phyloP scores from a whole-genome alignment of 2,888 invertebrate species.

The Gymnocheta viridis region DNA sequence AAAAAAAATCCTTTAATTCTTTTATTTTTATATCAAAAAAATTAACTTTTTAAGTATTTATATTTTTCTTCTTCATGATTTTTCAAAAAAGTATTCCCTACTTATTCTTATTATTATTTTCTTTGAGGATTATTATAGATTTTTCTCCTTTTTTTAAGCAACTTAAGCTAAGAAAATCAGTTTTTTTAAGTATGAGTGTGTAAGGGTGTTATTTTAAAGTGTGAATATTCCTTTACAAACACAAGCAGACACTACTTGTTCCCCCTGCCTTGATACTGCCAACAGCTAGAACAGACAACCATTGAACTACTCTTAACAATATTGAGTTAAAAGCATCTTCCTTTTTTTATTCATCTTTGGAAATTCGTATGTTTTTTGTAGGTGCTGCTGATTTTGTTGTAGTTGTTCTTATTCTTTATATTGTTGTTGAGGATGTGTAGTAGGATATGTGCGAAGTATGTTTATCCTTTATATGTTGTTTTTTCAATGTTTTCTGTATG shows the following conservation, averaged over 20 bases:
- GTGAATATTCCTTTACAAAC: constrained; percentile 65
- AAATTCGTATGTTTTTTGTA: constrained; percentile 20
- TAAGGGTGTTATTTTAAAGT: constrained; percentile 63
- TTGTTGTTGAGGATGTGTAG: constrained; percentile 58
- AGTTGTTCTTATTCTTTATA: constrained; percentile 30
- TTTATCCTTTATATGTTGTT: constrained; percentile 62
- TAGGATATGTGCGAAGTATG: constrained; percentile 61
- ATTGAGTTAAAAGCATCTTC: constrained; percentile 67
- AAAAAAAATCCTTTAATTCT: constrained; percentile 49
- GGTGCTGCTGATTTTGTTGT: constrained; percentile 26
- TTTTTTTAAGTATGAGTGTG: constrained; percentile 5
- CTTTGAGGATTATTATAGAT: constrained; percentile 68
- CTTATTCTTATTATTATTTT: constrained; percentile 63
- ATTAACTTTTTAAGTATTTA: constrained; percentile 49
- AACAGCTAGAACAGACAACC: background rate
- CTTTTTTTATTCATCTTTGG: background rate
- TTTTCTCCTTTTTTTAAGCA: constrained; percentile 12
- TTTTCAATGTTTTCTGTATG: constrained; percentile 19
- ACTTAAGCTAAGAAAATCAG: constrained; percentile 59
- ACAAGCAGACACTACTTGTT: constrained; percentile 24
- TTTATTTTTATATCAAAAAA: background rate
- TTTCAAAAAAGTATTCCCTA: constrained; percentile 1
- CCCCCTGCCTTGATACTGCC: background rate
- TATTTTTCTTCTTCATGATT: constrained; percentile 6
- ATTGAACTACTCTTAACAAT: constrained; percentile 53